phyloP scores from a whole-genome alignment of 2,797 vertebrate genomes.

The Selene dorsalis region DNA sequence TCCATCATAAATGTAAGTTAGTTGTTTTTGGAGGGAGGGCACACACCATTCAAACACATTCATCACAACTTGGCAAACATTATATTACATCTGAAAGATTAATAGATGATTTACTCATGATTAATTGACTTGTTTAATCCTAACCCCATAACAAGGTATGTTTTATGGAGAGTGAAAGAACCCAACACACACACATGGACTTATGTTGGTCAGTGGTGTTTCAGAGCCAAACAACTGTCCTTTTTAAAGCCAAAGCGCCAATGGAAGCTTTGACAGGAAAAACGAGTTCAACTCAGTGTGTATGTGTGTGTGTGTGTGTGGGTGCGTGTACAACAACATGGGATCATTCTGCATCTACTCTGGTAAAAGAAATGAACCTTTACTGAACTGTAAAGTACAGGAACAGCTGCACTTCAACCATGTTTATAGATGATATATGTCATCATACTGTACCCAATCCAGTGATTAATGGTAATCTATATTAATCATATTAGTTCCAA shows the following conservation, averaged over 20 bases:
- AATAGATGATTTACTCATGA: neutral
- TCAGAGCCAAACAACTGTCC: slow-evolving; percentile 45
- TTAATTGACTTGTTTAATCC: neutral
- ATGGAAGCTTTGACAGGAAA: slow-evolving; percentile 61
- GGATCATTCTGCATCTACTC: slow-evolving; percentile 26
- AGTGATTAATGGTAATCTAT: neutral
- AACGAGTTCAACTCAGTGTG: slow-evolving; percentile 41
- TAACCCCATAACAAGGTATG: too few relatives aligned
- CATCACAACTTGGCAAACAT: neutral
- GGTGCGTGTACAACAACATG: neutral
- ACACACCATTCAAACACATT: neutral
- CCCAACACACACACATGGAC: neutral
- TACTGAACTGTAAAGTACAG: neutral
- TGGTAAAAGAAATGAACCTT: slow-evolving; percentile 22
- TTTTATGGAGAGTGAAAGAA: neutral
- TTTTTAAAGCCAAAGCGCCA: slow-evolving; percentile 52
- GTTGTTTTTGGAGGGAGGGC: neutral
- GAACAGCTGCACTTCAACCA: slow-evolving; percentile 7
- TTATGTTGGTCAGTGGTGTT: slow-evolving; percentile 27
- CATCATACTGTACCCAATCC: neutral
- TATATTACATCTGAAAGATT: neutral
- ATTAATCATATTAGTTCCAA: neutral
- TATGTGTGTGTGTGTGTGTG: slow-evolving; percentile 46
- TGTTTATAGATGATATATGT: neutral
- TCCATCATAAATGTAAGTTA: neutral